Evolutionary conservation across 2,888 invertebrate species (phyloP), one percentile per base, ranked within the genome.

Genomic region (Polyploca ridens): DNA sequence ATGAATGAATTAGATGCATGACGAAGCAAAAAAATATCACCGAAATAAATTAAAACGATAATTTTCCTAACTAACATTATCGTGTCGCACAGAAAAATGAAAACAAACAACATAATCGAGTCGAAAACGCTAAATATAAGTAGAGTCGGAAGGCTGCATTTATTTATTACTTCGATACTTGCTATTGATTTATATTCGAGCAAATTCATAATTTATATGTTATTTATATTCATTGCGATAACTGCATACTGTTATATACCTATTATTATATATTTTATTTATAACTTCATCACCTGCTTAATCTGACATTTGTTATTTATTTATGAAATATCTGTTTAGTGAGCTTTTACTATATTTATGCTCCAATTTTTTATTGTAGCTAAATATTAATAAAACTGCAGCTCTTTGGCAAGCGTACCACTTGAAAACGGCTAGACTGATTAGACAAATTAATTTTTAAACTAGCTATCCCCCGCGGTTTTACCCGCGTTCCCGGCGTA

Each of bases 111-210:
- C 64, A 57, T 63, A 70, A 61, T 61, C 61, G 73, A 78, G 77
- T 80, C 81, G 76, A 83, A 82, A 85, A 82, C 75, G 77, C 81
- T 75, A 84, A 82, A 78, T 82, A 82, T 82, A 80, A 84, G 79
- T 83, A 82, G 74, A 74, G 76, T 75, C 78, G 70, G 78, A 73
- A 76, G 73, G 71, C 70, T 72, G 71, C 68, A 69, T 73, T 79
- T 87, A 90, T 90, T 90, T 90, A 90, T 88, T 71, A 83, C 82
- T 73, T 71, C 74, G 73, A 80, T 83, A 61, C 44, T 75, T 80
- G 68, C 75, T 76, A 85, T 85, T 87, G 90, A 91, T 91, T 90
- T 90, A 90, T 87, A 78, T 74, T 71, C 74, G 82, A 80, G 70
- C 83, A 72, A 54, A 79, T 78, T 75, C 71, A 77, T 83, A 82